phyloP scores from a whole-genome alignment of 2,888 invertebrate species.

The Acrobeloides nanus region DNA sequence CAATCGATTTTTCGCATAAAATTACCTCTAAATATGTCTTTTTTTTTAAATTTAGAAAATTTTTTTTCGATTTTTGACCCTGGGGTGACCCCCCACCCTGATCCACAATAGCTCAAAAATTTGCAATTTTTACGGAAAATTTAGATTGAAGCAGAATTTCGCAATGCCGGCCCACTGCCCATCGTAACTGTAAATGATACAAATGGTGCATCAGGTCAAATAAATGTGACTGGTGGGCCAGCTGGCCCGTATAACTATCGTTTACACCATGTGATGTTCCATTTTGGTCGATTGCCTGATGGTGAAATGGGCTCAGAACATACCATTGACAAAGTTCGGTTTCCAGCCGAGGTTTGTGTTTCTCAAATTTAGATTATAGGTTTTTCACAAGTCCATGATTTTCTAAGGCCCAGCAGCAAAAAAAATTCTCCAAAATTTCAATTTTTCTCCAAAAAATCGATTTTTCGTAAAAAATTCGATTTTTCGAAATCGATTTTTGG shows the following conservation, averaged over 20 bases:
- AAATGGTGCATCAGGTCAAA: background rate
- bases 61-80: no score
- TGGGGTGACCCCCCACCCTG: no score
- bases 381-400: background rate
- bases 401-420: background rate
- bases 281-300: conserved; percentile 74
- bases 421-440: no score
- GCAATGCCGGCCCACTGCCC: conserved; percentile 53
- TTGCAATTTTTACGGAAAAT: no score
- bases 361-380: background rate
- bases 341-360: conserved; percentile 98
- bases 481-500: no score
- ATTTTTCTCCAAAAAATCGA: no score
- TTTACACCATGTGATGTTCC: conserved; percentile 59
- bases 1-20: no score
- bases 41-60: no score
- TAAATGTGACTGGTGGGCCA: conserved; percentile 86
- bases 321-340: conserved; percentile 85
- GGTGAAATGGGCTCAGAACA: conserved; percentile 93
- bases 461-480: no score
- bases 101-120: no score
- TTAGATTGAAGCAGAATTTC: conserved; percentile 42
- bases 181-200: conserved; percentile 39
- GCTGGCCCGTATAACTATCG: conserved; percentile 62
- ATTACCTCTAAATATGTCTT: no score